Evolutionary conservation across 1,140 invertebrate genomes (phyloP).

Genomic region (Panagrolaimus sp.): DNA sequence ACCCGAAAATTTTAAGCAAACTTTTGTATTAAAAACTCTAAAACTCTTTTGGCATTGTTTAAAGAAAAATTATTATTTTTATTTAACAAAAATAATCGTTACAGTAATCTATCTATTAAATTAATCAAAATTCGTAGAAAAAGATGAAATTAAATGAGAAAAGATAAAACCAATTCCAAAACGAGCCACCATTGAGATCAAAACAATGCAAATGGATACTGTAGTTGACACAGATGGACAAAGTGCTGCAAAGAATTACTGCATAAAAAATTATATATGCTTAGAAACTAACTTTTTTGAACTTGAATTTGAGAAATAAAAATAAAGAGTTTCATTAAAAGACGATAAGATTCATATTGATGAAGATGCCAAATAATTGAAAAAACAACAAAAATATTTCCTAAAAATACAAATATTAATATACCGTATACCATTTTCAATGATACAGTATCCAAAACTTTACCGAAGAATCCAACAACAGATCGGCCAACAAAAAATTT

Average conservation of each 20-base stretch:
- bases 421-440: conserved; percentile 11
- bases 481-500: neutral
- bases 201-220: neutral
- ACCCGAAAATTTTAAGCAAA: no score
- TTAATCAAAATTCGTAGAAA: no score
- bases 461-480: conserved; percentile 15
- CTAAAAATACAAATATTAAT: conserved; percentile 35
- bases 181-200: neutral
- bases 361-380: conserved; percentile 55
- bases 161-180: neutral
- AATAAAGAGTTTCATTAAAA: conserved; percentile 48
- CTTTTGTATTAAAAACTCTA: no score
- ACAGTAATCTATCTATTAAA: no score
- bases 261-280: neutral
- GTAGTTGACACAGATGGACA: neutral
- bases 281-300: conserved; percentile 42
- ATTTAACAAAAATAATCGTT: no score
- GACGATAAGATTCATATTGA: conserved; percentile 39
- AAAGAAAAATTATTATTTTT: no score
- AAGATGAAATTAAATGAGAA: neutral
- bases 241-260: conserved; percentile 8
- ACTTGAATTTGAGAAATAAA: conserved; percentile 57
- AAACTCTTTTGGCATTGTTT: no score
- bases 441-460: neutral
- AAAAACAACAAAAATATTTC: conserved; percentile 54